Evolutionary conservation across 2,797 vertebrate species (phyloP).

Genomic region (Acanthurus tractus): DNA sequence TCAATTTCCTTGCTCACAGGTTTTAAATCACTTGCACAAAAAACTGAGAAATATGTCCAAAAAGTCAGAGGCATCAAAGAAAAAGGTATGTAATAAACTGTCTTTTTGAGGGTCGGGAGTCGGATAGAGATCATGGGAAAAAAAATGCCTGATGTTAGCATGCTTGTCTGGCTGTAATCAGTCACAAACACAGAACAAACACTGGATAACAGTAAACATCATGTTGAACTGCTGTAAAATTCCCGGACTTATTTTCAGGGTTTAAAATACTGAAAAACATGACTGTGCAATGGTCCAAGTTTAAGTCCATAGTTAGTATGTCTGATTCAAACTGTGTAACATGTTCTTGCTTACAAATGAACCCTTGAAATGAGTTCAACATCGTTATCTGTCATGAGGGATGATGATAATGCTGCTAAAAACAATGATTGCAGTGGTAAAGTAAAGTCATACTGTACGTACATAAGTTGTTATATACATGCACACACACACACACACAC

Average conservation of each 20-base stretch:
- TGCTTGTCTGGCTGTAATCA: neutral
- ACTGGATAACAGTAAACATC: neutral
- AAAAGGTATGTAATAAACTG: conserved; percentile 88
- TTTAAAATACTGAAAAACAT: neutral
- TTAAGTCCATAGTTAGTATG: neutral
- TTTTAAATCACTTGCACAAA: conserved; percentile 95
- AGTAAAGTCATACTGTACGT: neutral
- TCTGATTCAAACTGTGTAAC: neutral
- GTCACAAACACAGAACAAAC: neutral
- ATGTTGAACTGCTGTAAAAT: neutral
- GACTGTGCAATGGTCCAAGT: neutral
- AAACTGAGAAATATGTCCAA: conserved; percentile 95
- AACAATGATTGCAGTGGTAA: neutral
- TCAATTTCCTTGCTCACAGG: conserved; percentile 88
- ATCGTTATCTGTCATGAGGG: neutral
- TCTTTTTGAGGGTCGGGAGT: neutral
- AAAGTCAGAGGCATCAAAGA: conserved; percentile 95
- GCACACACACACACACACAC: too few species aligned
- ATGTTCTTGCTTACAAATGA: neutral
- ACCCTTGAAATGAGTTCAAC: neutral
- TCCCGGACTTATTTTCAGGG: neutral
- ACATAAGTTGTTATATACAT: neutral
- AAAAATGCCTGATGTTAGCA: neutral
- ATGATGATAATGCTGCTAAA: neutral
- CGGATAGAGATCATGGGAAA: neutral